Conservation (phyloP, 1,140 invertebrate genomes). For the Dryas iulia region DNA sequence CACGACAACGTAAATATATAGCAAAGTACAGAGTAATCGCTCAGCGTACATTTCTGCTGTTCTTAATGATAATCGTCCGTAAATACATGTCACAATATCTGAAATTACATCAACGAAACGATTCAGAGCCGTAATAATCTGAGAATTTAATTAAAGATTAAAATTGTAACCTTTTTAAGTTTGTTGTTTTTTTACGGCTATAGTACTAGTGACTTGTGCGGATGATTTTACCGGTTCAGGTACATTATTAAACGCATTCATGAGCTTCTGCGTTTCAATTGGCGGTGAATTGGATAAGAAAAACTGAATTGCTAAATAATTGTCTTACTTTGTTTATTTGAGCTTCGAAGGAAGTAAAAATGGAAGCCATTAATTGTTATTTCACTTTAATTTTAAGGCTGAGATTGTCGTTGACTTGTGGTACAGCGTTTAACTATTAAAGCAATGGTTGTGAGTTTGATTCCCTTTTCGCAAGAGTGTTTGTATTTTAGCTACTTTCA, state of each 20-base stretch:
- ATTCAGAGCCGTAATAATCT: slow-evolving; percentile 11
- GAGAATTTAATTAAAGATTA: slow-evolving; percentile 31
- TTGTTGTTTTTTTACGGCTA: not conserved
- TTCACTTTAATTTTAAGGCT: no score
- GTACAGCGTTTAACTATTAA: no score
- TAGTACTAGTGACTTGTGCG: not conserved
- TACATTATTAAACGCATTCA: slow-evolving; percentile 54
- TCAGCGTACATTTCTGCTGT: slow-evolving; percentile 35
- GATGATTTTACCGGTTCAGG: slow-evolving; percentile 44
- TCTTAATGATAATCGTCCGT: slow-evolving; percentile 46
- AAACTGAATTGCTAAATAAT: not conserved
- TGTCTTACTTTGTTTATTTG: no score
- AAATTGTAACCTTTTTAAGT: slow-evolving; percentile 14
- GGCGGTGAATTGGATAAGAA: not conserved
- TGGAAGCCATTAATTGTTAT: no score
- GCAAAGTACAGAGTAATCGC: not conserved
- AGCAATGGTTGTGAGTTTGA: no score
- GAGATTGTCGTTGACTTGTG: no score
- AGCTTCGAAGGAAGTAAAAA: no score
- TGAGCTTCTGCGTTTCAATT: slow-evolving; percentile 24
- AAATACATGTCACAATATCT: slow-evolving; percentile 25
- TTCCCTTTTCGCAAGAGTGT: no score
- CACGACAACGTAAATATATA: no score
- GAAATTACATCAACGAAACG: slow-evolving; percentile 35
- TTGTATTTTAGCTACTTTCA: no score